These are phyloP conservation scores for Lithophane semibrunnea DNA, from an alignment of 2,888 invertebrate species.

Conservation along the genomic window DNA sequence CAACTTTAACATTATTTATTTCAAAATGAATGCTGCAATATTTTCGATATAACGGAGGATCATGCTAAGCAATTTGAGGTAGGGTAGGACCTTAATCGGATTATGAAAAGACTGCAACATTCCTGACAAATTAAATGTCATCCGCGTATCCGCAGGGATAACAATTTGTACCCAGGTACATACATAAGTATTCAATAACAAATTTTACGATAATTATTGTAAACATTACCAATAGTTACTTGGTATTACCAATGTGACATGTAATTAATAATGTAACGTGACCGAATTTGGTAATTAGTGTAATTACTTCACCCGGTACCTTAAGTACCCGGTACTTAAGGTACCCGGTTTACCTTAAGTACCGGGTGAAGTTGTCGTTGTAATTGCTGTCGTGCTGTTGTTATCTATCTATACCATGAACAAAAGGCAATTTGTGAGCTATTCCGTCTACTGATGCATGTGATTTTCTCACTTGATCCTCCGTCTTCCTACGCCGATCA, in stretches of 20 bases:
- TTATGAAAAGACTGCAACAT: background rate
- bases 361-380: too few species aligned
- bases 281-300: background rate
- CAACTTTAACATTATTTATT: too few species aligned
- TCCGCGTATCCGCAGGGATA: background rate
- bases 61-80: too few species aligned
- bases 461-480: constrained; percentile 39
- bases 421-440: background rate
- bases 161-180: background rate
- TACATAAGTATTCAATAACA: background rate
- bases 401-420: background rate
- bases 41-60: too few species aligned
- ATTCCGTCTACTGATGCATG: constrained; percentile 20
- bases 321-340: too few species aligned
- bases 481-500: constrained; percentile 53
- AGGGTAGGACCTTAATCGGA: background rate
- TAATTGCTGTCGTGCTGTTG: background rate
- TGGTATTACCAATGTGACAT: background rate
- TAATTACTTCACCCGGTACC: background rate
- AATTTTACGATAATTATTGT: background rate
- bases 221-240: constrained; percentile 4
- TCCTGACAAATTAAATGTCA: constrained; percentile 11
- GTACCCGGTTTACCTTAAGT: too few species aligned
- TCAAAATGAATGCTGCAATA: too few species aligned
- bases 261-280: background rate